phyloP scores from a whole-genome alignment of 1,140 invertebrate species.

The Apis florea region DNA sequence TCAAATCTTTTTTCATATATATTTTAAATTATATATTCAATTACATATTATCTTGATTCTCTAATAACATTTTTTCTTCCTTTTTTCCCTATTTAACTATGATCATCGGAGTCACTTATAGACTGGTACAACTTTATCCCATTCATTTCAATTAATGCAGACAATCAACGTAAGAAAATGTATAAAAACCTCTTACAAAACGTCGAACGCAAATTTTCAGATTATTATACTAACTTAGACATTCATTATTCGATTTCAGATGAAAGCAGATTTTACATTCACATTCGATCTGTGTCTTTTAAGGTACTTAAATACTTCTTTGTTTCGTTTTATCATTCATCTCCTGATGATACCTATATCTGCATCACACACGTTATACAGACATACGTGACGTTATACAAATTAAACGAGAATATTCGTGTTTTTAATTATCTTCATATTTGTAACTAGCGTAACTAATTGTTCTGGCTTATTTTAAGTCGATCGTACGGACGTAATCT shows the following conservation, averaged over 20 bases:
- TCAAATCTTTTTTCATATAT: too few relatives aligned
- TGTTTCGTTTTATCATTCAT: not conserved
- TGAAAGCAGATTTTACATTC: not conserved
- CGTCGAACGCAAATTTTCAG: too few relatives aligned
- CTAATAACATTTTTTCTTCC: not conserved
- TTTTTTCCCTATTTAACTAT: not conserved
- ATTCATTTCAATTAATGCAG: not conserved
- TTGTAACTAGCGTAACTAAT: not conserved
- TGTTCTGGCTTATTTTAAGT: not conserved
- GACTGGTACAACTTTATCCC: not conserved
- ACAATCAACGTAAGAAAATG: too few relatives aligned
- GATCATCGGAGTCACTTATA: not conserved
- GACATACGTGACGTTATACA: not conserved
- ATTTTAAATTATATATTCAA: too few relatives aligned
- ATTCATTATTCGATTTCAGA: too few relatives aligned
- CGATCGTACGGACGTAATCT: not conserved
- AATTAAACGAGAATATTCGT: not conserved
- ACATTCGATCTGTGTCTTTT: not conserved
- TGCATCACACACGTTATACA: too few relatives aligned
- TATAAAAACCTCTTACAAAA: too few relatives aligned
- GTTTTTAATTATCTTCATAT: not conserved
- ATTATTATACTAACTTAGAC: too few relatives aligned
- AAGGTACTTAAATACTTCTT: too few relatives aligned
- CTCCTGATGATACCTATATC: too few relatives aligned
- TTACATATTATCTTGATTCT: not conserved